Evolutionary conservation across 2,888 invertebrate species (phyloP), one percentile per base, ranked within the genome.

Genomic region (Pachydiplax longipennis): DNA sequence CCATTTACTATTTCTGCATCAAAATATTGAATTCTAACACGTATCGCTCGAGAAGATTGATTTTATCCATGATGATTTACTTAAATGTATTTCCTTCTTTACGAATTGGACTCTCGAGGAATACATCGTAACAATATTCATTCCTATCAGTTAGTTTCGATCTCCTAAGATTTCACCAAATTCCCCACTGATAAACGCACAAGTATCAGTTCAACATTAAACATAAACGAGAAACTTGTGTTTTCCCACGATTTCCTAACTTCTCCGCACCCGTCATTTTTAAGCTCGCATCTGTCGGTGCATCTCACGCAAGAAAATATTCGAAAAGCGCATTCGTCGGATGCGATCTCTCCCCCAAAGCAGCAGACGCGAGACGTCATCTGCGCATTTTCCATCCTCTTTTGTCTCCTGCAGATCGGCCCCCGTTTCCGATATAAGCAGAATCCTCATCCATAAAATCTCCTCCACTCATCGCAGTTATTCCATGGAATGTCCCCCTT

Each of bases 401-500:
- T 87, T 61, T 87, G 61, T 87, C n/a, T 87, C 58, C 25, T 37
- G 31, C 18, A 61, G 61, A 65, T 22, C 83, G 10, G 31, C 83
- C 48, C 83, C 61, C 37, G 35, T 58, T n/a, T 37, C 10, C 37
- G 61, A 58, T 58, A 58, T 61, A 58, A 22, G 61, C 35, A 25
- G 35, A 58, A 53, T 83, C 83, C 87, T 87, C 87, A 87, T 87
- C 87, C 37, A 87, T 87, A 87, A 87, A 58, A 83, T 10, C 83
- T 53, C 25, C 35, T 37, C 61, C 15, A 37, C 61, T n/a, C 61
- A 31, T n/a, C 58, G 58, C 35, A 22, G 58, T 83, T 58, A 83
- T 83, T 83, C 58, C 87, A 87, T 61, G 87, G 87, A 87, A 87
- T 87, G 87, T 65, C 87, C 35, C 35, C 48, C 65, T 37, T 12